Evolutionary conservation across 2,888 invertebrate genomes (phyloP), one percentile per base, ranked within the genome.

Genomic region (Apamea crenata): DNA sequence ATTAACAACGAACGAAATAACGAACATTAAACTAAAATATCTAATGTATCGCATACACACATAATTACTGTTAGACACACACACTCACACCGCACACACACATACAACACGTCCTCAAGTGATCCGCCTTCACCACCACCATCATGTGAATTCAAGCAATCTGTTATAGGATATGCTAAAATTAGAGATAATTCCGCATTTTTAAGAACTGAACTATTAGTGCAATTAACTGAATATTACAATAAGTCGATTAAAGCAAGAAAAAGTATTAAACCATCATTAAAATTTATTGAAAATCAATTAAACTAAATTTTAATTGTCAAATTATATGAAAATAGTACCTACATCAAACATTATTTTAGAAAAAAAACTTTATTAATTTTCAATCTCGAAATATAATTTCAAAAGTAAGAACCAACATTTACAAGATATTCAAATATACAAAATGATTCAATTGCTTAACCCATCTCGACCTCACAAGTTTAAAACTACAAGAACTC

Each of bases 101-200:
- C 93, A 84, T 76, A 72, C 84, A 83, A 74, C 83, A 78, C 84
- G 93, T 93, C 93, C 94, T 95, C 95, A 96, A 96, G 95, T 95
- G 96, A 94, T 93, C 93, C 94, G 95, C 96, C 95, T 96, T 95
- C 94, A 94, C 93, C 93, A 92, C 94, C 93, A 93, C 94, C 93
- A 92, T 91, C 90, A 93, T 93, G 92, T 93, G 95, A 94, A 95
- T 96, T 95, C 94, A 96, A 95, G 95, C 96, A 96, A 94, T 94
- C 92, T 91, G 84, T 73, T 85, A 78, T 76, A 94, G 95, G 82
- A 93, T 89, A 93, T 69, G 86, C 18, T 14, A 16, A 87, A 88
- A 84, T 44, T 12, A 0, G 44, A 77, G 72, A 84, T 40, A 0
- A 14, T 36, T 56, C 47, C 36, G 1, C 5, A 25, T 29, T 67